Conservation (phyloP, 2,797 vertebrate genomes). For the Spheniscus humboldti region DNA sequence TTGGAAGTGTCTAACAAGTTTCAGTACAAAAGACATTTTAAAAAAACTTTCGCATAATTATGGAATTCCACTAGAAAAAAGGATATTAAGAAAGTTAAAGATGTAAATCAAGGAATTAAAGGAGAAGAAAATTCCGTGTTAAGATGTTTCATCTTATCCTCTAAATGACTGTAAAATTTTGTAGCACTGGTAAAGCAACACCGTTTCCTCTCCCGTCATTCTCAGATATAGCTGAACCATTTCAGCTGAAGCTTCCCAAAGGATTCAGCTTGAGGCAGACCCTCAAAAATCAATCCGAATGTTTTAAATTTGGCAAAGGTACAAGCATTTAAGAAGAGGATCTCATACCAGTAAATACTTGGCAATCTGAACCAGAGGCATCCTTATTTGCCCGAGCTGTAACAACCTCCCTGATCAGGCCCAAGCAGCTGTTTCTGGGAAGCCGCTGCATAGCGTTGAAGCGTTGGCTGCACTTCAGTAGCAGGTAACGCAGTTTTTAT, state of each 20-base stretch:
- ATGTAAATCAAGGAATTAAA: not conserved
- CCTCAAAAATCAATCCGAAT: not conserved
- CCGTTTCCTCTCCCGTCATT: not conserved
- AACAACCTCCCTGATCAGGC: not conserved
- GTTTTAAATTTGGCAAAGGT: constrained; percentile 7
- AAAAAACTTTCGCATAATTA: not conserved
- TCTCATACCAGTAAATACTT: not conserved
- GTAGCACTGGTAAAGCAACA: not conserved
- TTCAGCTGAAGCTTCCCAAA: not conserved
- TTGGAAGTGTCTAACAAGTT: not conserved
- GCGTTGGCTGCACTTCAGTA: not conserved
- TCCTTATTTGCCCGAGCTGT: not conserved
- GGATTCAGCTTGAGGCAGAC: not conserved
- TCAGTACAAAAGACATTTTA: not conserved
- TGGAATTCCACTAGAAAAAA: not conserved
- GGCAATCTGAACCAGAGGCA: not conserved
- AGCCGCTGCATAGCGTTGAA: not conserved
- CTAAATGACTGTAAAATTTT: not conserved
- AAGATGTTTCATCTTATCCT: not conserved
- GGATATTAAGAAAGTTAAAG: not conserved
- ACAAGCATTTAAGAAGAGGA: not conserved
- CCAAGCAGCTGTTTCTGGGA: not conserved
- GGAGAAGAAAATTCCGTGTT: not conserved
- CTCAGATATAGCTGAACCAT: not conserved
- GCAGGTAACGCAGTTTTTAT: not conserved